Evolutionary conservation across 2,113 vertebrate genomes (phyloP), one percentile per base, ranked within the genome.

Genomic region (Colius striatus): DNA sequence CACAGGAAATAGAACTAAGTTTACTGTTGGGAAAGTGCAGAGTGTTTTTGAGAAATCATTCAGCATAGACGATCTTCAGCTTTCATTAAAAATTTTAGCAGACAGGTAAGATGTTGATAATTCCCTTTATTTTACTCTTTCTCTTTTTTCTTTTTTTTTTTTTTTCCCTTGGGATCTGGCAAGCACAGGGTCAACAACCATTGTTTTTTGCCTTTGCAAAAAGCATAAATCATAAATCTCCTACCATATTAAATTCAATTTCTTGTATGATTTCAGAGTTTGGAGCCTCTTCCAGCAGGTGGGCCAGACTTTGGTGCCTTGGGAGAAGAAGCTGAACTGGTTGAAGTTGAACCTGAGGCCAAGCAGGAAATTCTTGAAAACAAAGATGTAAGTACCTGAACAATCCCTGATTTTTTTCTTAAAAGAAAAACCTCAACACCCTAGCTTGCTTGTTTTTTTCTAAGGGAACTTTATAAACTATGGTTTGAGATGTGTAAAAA

Each of bases 301-400:
- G 99, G 99, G 9, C 97, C 98, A 32, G 98, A 99, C 80, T 97
- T 99, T 43, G 98, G 98, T 32, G 96, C 88, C 9, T 75, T 98
- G 60, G 97, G 98, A 30, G 99, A 99, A 26, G 99, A 99, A 94
- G 80, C 98, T 11, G 99, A 99, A 41, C 91, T 98, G 81, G 97
- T 99, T 66, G 98, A 99, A 76, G 97, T 98, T 63, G 98, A 98
- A 94, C 98, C 98, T 54, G 98, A 99, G 91, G 89, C 97, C 27
- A 99, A 99, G 88, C 98, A 99, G 96, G 99, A 99, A 93, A 98
- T 99, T 87, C 98, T 99, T 1, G 99, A 99, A 97, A 99, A 99
- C 97, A 99, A 99, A 98, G 98, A 99, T 81, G 99, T 99, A 74
- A 97, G 99, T 98, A 48, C 63, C 68, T 70, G 50, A 47, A 11